Evolutionary conservation across 2,797 vertebrate genomes (phyloP).

Genomic region (Acanthurus lineatus): DNA sequence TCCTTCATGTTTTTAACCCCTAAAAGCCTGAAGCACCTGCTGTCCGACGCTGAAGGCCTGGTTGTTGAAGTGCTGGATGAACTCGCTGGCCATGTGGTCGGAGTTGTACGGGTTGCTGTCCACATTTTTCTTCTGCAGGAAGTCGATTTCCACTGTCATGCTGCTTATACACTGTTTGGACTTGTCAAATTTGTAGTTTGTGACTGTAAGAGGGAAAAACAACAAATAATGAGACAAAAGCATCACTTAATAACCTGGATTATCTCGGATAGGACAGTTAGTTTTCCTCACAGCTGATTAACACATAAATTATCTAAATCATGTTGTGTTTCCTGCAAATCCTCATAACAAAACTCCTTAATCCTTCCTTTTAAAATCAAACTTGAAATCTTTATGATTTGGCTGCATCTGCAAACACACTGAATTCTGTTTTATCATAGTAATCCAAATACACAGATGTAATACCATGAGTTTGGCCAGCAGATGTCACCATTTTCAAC

Average conservation of each 20-base stretch:
- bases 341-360: background rate
- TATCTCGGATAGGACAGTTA: background rate
- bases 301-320: background rate
- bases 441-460: background rate
- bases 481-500: background rate
- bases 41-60: conserved; percentile 92
- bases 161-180: conserved; percentile 92
- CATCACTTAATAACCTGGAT: background rate
- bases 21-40: conserved; percentile 85
- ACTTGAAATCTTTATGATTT: background rate
- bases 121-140: conserved; percentile 94
- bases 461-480: background rate
- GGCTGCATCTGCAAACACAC: background rate
- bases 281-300: background rate
- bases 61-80: conserved; percentile 93
- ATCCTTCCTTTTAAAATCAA: too few species aligned
- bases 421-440: background rate
- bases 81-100: conserved; percentile 94
- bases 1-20: background rate
- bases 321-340: background rate
- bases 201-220: conserved; percentile 78
- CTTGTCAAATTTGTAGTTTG: conserved; percentile 91
- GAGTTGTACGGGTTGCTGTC: conserved; percentile 95
- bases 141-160: conserved; percentile 94
- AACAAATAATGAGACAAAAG: background rate